Base-by-base conservation (phyloP, 2,797 vertebrate genomes). In the Acanthis flammea region DNA sequence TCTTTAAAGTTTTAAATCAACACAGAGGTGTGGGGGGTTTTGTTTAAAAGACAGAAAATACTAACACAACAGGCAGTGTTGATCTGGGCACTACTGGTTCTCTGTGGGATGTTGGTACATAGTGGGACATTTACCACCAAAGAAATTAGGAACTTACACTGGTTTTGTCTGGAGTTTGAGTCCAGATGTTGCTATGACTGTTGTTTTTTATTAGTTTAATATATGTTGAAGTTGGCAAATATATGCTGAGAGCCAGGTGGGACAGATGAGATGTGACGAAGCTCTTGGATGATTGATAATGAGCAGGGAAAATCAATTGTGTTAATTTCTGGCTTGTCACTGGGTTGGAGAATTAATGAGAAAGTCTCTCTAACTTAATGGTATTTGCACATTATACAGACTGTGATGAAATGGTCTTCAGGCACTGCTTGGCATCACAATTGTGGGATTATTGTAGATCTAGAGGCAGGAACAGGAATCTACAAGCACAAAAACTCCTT, bases 241-340 rank as follows among this genome's bases (percentile, higher is more conserved):
- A 92, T 93, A 88, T 93, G 91, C 94, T 55, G 71, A 83, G 93
- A 94, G 94, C 78, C 97, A 97, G 97, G 97, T 97, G 96, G 97
- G 96, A 76, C 93, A 96, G 97, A 98, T 95, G 95, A 97, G 92
- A 97, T 97, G 97, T 97, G 97, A 97, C 94, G 45, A 97, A 97
- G 96, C 97, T 97, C 97, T 92, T 83, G 89, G 93, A 97, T 98
- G 98, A 98, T 97, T 97, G 97, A 98, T 98, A 97, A 97, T 96
- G 96, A 98, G 96, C 73, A 85, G 92, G 94, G 96, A 96, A 98
- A 98, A 98, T 98, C 98, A 98, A 98, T 98, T 97, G 97, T 97
- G 97, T 97, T 98, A 98, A 98, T 98, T 98, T 97, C 96, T 97
- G 96, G 76, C 96, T 97, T 97, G 98, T 98, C 97, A 97, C 95